phyloP scores from a whole-genome alignment of 2,888 invertebrate genomes.

The Sicus ferrugineus region DNA sequence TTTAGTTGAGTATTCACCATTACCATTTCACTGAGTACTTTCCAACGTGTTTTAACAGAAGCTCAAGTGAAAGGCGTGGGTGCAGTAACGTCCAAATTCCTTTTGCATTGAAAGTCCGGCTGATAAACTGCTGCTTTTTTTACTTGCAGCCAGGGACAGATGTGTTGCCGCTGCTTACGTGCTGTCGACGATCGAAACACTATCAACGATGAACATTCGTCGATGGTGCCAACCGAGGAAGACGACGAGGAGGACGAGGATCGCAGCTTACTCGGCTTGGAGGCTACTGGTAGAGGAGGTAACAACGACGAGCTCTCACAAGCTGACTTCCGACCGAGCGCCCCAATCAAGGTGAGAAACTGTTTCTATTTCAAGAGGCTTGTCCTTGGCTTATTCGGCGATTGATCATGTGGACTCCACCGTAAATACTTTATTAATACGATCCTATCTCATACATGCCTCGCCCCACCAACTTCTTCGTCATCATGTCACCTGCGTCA shows the following conservation, averaged over 20 bases:
- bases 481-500: not conserved
- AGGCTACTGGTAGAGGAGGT: slow-evolving; percentile 52
- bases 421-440: not conserved
- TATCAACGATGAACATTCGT: slow-evolving; percentile 66
- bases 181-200: slow-evolving; percentile 67
- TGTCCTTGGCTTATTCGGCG: slow-evolving; percentile 49
- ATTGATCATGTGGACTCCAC: slow-evolving; percentile 36
- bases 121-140: slow-evolving; percentile 1
- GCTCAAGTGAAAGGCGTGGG: too few species aligned
- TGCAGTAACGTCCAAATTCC: not conserved
- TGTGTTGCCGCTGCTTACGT: slow-evolving; percentile 81
- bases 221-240: slow-evolving; percentile 74
- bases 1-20: too few species aligned
- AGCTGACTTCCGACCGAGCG: slow-evolving; percentile 52
- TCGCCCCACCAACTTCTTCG: not conserved
- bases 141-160: slow-evolving; percentile 76
- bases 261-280: slow-evolving; percentile 67
- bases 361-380: slow-evolving; percentile 52
- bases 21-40: too few species aligned
- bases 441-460: slow-evolving; percentile 18
- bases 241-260: slow-evolving; percentile 67
- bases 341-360: slow-evolving; percentile 70
- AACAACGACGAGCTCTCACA: slow-evolving; percentile 53
- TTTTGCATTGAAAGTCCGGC: not conserved
- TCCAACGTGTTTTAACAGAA: too few species aligned